Base-by-base conservation (phyloP, 1,140 invertebrate genomes). In the Lycorma delicatula region DNA sequence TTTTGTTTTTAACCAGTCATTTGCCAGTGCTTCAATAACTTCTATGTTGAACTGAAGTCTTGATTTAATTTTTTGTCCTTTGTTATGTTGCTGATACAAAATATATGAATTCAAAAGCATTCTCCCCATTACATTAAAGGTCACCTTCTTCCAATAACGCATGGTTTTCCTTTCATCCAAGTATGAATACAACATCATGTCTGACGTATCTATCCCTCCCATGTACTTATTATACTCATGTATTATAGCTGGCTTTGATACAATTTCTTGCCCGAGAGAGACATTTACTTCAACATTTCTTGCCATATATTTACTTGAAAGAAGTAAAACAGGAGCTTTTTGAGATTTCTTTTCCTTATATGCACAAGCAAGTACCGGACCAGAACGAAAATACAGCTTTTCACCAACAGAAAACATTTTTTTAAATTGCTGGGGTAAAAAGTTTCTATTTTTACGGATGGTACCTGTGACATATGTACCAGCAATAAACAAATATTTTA, bases 81-180 rank as follows among this genome's bases (percentile, higher is more conserved):
- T 20, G 20, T 18, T 31, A 31, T 52, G 26, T 46, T 55, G 34
- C 16, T 44, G 27, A 38, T 55, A 44, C n/a, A 44, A 22, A 44
- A 55, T 55, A 22, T 55, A 55, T 13, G 53, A 6, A 27, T 55
- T 55, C n/a, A 55, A 26, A 3, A 55, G 16, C 53, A 55, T 55
- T 18, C 53, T 55, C 5, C 3, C 28, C 41, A 62, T 56, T 38
- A 62, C 56, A 38, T 62, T 62, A 34, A 62, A 59, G 16, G 36
- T 28, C 6, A 62, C 53, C 44, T 62, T 62, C 55, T 63, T 60
- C 59, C 61, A 60, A 50, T 63, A 63, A 56, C 58, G 60, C n/a
- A 63, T 31, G 9, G 56, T 48, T 46, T 51, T 38, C 27, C 47
- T 28, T 55, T 63, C 55, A 56, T 63, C 61, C 6, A 63, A 20